These are phyloP conservation scores for Cephus pulcher DNA, from an alignment of 2,888 invertebrate genomes.

Conservation along the genomic window DNA sequence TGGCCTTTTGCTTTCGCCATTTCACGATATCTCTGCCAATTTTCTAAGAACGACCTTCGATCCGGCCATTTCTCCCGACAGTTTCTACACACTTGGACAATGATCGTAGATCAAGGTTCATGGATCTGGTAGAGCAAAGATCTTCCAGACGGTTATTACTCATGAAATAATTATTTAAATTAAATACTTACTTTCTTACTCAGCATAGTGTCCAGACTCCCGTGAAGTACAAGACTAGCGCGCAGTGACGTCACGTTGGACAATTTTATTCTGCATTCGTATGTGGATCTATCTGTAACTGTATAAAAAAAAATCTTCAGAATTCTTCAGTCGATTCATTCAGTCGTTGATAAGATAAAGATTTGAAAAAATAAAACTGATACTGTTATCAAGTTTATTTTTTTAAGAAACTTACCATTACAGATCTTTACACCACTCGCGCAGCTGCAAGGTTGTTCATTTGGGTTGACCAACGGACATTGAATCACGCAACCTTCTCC, in stretches of 20 bases:
- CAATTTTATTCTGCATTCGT: conserved; percentile 69
- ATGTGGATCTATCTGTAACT: conserved; percentile 72
- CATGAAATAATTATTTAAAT: background rate
- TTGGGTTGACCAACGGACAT: conserved; percentile 66
- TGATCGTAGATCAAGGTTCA: background rate
- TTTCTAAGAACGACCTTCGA: background rate
- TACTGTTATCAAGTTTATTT: background rate
- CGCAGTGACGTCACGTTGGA: conserved; percentile 61
- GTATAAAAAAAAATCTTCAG: conserved; percentile 25
- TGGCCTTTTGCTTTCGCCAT: background rate
- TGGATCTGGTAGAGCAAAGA: background rate
- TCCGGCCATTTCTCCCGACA: background rate
- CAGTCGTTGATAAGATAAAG: background rate
- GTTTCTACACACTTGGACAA: background rate
- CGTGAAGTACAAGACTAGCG: conserved; percentile 41
- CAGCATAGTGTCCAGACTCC: conserved; percentile 56
- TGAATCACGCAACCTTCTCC: conserved; percentile 65
- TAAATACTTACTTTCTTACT: conserved; percentile 60
- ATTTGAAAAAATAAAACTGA: background rate
- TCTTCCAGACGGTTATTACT: background rate
- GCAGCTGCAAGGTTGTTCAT: conserved; percentile 66
- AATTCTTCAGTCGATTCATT: background rate
- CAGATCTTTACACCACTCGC: conserved; percentile 59
- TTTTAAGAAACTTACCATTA: conserved; percentile 59
- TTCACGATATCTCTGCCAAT: background rate